Conservation (phyloP, 2,888 invertebrate species). For the Heteropelma amictum region DNA sequence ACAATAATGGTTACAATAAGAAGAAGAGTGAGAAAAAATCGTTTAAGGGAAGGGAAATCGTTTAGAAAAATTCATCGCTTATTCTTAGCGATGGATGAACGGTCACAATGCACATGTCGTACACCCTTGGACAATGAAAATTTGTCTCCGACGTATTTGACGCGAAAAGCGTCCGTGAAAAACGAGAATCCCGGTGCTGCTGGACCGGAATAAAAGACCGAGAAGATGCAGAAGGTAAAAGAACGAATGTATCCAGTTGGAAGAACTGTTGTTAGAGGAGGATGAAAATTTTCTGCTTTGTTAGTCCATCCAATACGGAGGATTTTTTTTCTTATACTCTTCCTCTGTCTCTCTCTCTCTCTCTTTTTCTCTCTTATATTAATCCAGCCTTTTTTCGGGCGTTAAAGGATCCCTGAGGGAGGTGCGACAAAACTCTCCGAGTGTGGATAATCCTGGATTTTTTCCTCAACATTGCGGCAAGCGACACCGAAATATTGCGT, state of each 20-base stretch:
- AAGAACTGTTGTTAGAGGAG: constrained; percentile 34
- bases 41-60: constrained; percentile 43
- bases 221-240: constrained; percentile 7
- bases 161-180: constrained; percentile 73
- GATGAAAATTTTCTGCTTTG: constrained; percentile 74
- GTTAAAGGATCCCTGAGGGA: constrained; percentile 12
- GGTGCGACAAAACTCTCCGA: constrained; percentile 37
- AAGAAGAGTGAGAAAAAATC: constrained; percentile 36
- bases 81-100: constrained; percentile 25
- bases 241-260: constrained; percentile 27
- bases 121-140: constrained; percentile 70
- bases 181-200: constrained; percentile 35
- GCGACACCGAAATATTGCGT: constrained; percentile 22
- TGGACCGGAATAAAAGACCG: constrained; percentile 28
- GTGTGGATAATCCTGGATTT: constrained; percentile 56
- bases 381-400: constrained; percentile 2
- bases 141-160: constrained; percentile 76
- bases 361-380: constrained; percentile 15
- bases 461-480: constrained; percentile 30
- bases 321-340: constrained; percentile 30
- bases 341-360: constrained; percentile 7
- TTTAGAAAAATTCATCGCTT: constrained; percentile 43
- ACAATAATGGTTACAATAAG: constrained; percentile 30
- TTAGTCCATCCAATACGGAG: constrained; percentile 60
- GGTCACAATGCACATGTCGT: constrained; percentile 22